Conservation (phyloP, 2,888 invertebrate genomes). For the Cabera pusaria region DNA sequence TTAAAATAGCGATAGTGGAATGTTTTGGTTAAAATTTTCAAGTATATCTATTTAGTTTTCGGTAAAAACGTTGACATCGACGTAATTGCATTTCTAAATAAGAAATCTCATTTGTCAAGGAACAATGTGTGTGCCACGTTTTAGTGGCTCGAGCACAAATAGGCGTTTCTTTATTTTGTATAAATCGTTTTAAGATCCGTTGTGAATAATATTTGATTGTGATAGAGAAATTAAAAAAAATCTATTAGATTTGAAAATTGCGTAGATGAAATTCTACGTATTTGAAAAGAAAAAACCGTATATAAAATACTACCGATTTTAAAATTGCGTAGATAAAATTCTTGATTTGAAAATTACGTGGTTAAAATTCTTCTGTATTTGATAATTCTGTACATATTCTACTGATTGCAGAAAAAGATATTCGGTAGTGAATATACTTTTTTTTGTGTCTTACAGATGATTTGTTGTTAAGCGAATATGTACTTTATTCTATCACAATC, state of each 20-base stretch:
- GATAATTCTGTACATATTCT: no score
- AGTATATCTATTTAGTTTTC: constrained; percentile 1
- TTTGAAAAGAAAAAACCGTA: neutral
- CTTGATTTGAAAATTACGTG: no score
- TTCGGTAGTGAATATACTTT: no score
- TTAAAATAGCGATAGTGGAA: no score
- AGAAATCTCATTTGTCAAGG: constrained; percentile 33
- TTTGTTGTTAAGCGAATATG: no score
- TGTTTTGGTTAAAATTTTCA: no score
- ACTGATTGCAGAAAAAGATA: no score
- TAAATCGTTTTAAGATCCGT: constrained; percentile 16
- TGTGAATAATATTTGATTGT: constrained; percentile 22
- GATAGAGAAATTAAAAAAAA: constrained; percentile 5
- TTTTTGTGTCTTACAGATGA: no score
- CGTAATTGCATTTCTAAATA: constrained; percentile 30
- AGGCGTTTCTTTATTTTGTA: constrained; percentile 10
- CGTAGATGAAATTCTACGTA: neutral
- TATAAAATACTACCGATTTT: neutral
- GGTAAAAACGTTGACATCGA: constrained; percentile 7
- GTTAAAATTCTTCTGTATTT: no score
- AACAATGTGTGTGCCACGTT: constrained; percentile 18
- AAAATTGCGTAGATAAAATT: neutral
- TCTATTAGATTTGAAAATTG: neutral
- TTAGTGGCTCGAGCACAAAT: constrained; percentile 19
- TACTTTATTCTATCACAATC: constrained; percentile 15